phyloP scores from a whole-genome alignment of 2,888 invertebrate genomes.

The Meandrusa payeni region DNA sequence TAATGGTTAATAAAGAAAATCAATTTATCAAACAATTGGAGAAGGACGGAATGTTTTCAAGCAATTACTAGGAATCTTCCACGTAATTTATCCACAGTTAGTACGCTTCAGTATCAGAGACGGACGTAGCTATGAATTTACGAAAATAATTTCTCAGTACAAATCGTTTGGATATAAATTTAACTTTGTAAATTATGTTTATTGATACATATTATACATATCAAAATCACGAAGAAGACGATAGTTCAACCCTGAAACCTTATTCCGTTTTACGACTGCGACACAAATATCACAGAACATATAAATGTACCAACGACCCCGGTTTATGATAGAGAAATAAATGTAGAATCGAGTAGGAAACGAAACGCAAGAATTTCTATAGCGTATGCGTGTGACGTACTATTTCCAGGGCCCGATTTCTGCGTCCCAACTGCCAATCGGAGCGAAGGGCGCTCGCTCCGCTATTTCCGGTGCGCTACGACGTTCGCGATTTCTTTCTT shows the following conservation, averaged over 20 bases:
- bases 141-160: too few relatives aligned
- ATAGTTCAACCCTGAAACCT: conserved; percentile 4
- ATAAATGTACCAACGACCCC: not conserved
- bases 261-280: conserved; percentile 13
- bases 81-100: too few relatives aligned
- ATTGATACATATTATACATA: too few relatives aligned
- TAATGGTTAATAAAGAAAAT: too few relatives aligned
- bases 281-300: conserved; percentile 7
- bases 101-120: too few relatives aligned
- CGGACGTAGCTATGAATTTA: too few relatives aligned
- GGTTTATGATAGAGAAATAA: conserved; percentile 23
- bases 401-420: conserved; percentile 27
- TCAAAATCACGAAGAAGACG: too few relatives aligned
- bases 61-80: too few relatives aligned
- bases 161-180: too few relatives aligned
- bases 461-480: conserved; percentile 54
- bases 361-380: conserved; percentile 13
- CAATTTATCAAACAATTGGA: too few relatives aligned
- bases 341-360: conserved; percentile 13
- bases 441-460: conserved; percentile 49
- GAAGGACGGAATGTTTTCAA: too few relatives aligned
- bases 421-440: conserved; percentile 58
- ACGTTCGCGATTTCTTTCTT: conserved; percentile 53
- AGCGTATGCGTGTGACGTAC: conserved; percentile 27
- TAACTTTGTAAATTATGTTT: too few relatives aligned